Percentiles rank a stretch among this genome's conserved stretches.
phyloP scores from a whole-genome alignment of 1,140 invertebrate genomes.

The Pogonomyrmex barbatus region DNA sequence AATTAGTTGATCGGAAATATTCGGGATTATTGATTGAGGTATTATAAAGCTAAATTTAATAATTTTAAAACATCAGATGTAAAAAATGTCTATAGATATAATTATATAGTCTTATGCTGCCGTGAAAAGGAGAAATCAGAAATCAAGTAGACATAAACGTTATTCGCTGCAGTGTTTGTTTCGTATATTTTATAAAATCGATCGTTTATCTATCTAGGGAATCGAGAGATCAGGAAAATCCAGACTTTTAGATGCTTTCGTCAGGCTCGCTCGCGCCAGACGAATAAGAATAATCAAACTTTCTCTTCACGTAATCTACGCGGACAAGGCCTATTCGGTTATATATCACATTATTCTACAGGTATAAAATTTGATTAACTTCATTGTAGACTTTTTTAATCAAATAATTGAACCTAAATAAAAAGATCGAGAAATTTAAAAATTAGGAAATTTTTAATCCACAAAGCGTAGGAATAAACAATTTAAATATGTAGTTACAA shows the following conservation, averaged over 20 bases:
- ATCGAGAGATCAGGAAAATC: conserved; percentile 86
- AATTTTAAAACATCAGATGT: background rate
- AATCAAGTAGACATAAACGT: background rate
- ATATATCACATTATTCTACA: conserved; percentile 72
- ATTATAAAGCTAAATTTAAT: background rate
- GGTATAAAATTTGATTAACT: conserved; percentile 73
- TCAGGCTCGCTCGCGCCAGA: conserved; percentile 80
- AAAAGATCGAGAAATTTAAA: background rate
- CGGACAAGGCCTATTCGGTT: conserved; percentile 64
- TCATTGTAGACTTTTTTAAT: conserved; percentile 34
- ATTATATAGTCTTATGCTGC: background rate
- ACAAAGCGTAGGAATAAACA: background rate
- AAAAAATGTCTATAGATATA: conserved; percentile 10
- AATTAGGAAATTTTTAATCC: background rate
- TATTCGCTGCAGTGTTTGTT: background rate
- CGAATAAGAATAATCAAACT: conserved; percentile 80
- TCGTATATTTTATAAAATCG: conserved; percentile 2
- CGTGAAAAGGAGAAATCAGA: background rate
- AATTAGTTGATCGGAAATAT: conserved; percentile 72
- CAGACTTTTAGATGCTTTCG: conserved; percentile 86
- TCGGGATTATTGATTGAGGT: conserved; percentile 82
- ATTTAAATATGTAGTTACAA: background rate
- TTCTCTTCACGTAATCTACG: conserved; percentile 69
- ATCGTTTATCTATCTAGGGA: conserved; percentile 78
- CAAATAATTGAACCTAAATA: background rate